phyloP scores from a whole-genome alignment of 64 coral and sea anemone genomes.

The Dendronephthya gigantea region DNA sequence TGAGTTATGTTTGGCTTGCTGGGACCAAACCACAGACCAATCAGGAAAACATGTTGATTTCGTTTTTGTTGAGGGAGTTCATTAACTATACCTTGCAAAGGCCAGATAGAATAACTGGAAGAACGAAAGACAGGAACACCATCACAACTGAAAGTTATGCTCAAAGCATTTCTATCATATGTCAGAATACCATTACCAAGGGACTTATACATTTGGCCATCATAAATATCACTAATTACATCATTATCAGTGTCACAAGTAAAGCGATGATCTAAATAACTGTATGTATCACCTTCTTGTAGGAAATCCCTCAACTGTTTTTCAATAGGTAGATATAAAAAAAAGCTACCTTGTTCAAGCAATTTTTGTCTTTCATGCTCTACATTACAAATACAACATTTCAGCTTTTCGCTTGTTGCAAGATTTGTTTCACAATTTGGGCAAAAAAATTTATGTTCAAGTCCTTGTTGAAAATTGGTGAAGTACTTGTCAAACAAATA shows the following conservation, averaged over 20 bases:
- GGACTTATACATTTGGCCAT: not conserved
- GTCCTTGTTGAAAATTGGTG: not conserved
- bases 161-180: not conserved
- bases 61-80: not conserved
- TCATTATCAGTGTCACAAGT: not conserved
- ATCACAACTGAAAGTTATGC: slow-evolving; percentile 4
- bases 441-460: slow-evolving; percentile 17
- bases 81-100: not conserved
- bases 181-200: not conserved
- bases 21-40: not conserved
- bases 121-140: not conserved
- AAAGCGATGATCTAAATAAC: not conserved
- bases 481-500: slow-evolving; percentile 10
- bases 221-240: slow-evolving; percentile 14
- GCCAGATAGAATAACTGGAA: not conserved
- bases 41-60: not conserved
- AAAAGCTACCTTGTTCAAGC: not conserved
- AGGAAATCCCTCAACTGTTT: not conserved
- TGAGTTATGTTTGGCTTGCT: not conserved
- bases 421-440: not conserved
- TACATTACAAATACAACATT: not conserved
- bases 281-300: not conserved
- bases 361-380: not conserved
- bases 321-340: slow-evolving; percentile 14
- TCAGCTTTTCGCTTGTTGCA: not conserved